phyloP scores from a whole-genome alignment of 2,797 vertebrate genomes.

The Rhinoraja longicauda region DNA sequence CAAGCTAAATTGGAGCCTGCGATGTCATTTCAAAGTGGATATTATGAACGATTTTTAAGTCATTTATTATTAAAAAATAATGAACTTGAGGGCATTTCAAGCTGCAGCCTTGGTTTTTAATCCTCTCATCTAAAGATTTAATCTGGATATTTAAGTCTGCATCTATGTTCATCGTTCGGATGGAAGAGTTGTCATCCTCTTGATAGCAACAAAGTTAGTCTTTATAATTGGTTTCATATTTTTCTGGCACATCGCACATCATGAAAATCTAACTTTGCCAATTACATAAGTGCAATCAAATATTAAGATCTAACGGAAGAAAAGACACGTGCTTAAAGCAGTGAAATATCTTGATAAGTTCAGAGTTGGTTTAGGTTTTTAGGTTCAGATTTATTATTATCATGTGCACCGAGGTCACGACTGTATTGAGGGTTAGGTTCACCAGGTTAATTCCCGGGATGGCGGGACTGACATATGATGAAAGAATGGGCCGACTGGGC shows the following conservation, averaged over 20 bases:
- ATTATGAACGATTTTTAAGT: no score
- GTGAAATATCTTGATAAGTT: not conserved
- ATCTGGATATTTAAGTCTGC: not conserved
- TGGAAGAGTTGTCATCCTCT: not conserved
- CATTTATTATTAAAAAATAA: not conserved
- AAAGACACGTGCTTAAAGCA: not conserved
- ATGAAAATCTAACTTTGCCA: not conserved
- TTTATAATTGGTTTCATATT: not conserved
- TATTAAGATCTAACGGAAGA: not conserved
- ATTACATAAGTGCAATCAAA: not conserved
- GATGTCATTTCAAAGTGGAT: no score
- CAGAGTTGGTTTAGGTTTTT: not conserved
- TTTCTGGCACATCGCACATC: not conserved
- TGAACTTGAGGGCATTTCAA: not conserved
- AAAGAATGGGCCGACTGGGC: no score
- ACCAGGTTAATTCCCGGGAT: no score
- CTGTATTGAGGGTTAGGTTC: no score
- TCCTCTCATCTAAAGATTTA: not conserved
- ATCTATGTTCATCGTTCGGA: not conserved
- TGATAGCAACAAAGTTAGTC: not conserved
- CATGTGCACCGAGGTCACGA: no score
- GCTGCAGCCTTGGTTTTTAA: not conserved
- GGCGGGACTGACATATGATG: no score
- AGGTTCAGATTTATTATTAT: not conserved
- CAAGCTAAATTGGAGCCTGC: not conserved